Evolutionary conservation across 2,888 invertebrate species (phyloP), one percentile per base, ranked within the genome.

Genomic region (Globia sparganii): DNA sequence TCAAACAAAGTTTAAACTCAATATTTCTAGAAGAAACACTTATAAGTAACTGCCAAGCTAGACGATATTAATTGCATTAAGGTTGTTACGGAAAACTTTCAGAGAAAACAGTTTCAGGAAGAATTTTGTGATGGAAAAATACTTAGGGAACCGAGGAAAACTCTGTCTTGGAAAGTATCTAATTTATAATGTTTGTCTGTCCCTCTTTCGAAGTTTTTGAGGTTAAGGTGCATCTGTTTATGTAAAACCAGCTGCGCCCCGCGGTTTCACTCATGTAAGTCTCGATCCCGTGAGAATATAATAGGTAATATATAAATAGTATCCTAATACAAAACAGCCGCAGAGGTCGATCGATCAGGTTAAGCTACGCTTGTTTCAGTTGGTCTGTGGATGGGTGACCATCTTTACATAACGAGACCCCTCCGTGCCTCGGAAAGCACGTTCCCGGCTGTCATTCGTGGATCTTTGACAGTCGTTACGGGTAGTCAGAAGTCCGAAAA

Each of bases 11-110:
- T 21, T 73, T 3, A 37, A 72, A 31, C 11, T 56, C 21, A 61
- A 21, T 46, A 28, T 62, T 75, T 46, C 4, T n/a, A 25, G 40
- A 49, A 72, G 84, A 85, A 66, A 70, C 62, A 70, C 70, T 70
- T 67, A 21, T 68, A 67, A 64, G 28, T 49, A 80, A 34, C 49
- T 37, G 37, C 49, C 25, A 58, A 62, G 61, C 56, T 25, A 25
- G 31, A n/a, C 15, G 37, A 58, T 69, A 83, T 85, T 81, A 85
- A 83, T 85, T 77, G 77, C 66, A 56, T 64, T 64, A 46, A 43
- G 31, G n/a, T 70, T 69, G 43, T 68, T 70, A 58, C 37, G 1
- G 62, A 28, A 40, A 62, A 75, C 8, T 84, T 82, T n/a, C 28
- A 69, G 59, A 65, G 75, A 67, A 81, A 75, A 80, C 80, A 68